Evolutionary conservation across 2,113 vertebrate genomes (phyloP), one percentile per base, ranked within the genome.

Genomic region (Cololabis saira): DNA sequence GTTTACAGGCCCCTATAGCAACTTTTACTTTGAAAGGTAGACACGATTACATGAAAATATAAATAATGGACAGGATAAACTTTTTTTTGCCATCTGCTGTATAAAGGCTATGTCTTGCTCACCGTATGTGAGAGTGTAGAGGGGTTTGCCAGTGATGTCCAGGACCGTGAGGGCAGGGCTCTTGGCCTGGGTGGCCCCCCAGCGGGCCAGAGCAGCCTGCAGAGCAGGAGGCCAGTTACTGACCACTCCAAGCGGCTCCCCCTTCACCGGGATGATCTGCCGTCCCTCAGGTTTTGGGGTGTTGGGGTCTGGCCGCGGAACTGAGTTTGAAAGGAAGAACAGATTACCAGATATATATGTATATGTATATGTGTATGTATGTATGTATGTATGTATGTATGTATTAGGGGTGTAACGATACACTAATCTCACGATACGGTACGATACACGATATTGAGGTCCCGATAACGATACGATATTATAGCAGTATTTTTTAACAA

Each of bases 161-260:
- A 99, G 92, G 0, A 94, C 94, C 5, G 96, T 99, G 77, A 99
- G 94, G 12, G 96, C 98, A 16, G 96, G 95, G 60, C 96, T 97
- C 55, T 99, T 99, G 2, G 96, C 95, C 78, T 99, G 97, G 0
- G 96, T 98, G 77, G 96, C 96, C 6, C 98, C 98, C 98, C 98
- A 99, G 68, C 98, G 96, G 43, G 97, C 96, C 61, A 99, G 91
- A 1, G 97, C 95, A 13, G 97, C 96, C 85, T 99, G 97, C 21
- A 99, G 84, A 53, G 97, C 97, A 43, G 98, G 95, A 15, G 98
- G 98, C 98, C 98, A 99, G 80, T 98, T 99, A 66, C 97, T 98
- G 60, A 99, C 97, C 49, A 98, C 97, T 0, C 97, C 98, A 1
- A 99, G 85, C 1, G 97, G 98, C 56, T 99, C 98, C 2, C 97